phyloP scores from a whole-genome alignment of 2,797 vertebrate genomes.

The Propithecus deckenii region DNA sequence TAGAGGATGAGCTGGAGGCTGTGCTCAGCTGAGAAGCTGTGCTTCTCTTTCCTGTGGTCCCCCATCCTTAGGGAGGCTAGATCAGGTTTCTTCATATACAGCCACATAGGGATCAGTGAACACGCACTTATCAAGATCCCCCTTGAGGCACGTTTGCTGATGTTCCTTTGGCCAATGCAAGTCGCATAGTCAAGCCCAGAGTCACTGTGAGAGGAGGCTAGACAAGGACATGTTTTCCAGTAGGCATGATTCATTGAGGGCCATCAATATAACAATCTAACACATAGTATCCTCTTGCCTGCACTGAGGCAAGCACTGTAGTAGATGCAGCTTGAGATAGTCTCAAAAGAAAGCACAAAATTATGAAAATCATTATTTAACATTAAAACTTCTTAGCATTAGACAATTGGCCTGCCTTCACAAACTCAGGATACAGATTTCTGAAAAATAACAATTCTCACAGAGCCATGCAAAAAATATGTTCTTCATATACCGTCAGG shows the following conservation, averaged over 20 bases:
- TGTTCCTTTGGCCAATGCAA: not conserved
- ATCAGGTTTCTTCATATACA: not conserved
- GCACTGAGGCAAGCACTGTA: not conserved
- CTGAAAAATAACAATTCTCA: not conserved
- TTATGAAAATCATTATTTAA: not conserved
- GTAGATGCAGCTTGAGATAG: not conserved
- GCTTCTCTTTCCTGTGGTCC: not conserved
- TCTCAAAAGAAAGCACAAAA: not conserved
- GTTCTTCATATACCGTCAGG: not conserved
- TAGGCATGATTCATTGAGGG: not conserved
- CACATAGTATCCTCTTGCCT: not conserved
- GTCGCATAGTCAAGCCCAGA: not conserved
- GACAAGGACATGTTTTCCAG: not conserved
- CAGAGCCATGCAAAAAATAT: not conserved
- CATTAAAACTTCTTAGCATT: not conserved
- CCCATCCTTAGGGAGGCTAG: not conserved
- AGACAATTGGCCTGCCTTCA: not conserved
- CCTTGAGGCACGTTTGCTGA: not conserved
- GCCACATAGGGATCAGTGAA: fast-evolving
- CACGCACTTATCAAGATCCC: not conserved
- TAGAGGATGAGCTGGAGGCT: too few relatives aligned
- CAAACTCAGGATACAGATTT: not conserved
- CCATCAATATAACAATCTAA: not conserved
- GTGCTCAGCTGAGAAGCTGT: not conserved
- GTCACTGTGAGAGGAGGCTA: not conserved